These are phyloP conservation scores for Odontomachus brunneus DNA, from an alignment of 1,140 invertebrate genomes.

Conservation along the genomic window DNA sequence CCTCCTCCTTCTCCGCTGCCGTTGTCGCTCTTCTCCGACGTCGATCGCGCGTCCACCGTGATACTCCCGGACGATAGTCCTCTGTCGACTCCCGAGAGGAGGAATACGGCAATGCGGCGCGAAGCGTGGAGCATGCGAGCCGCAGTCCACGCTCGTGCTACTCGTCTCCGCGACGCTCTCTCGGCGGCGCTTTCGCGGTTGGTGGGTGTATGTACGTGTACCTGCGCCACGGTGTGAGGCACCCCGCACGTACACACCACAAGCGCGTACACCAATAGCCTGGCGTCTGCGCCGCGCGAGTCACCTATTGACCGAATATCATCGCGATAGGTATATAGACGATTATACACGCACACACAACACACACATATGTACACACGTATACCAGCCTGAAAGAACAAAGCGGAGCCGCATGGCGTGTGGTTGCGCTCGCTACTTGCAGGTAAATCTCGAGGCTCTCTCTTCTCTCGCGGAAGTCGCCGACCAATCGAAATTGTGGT, in stretches of 20 bases:
- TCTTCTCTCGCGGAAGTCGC: not conserved
- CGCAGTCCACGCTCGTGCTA: conserved; percentile 73
- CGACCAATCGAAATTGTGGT: too few species aligned
- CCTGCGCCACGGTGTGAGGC: not conserved
- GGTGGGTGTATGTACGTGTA: conserved; percentile 46
- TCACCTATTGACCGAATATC: conserved; percentile 84
- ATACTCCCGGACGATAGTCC: not conserved
- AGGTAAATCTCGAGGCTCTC: conserved; percentile 6
- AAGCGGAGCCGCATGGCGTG: not conserved
- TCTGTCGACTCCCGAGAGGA: conserved; percentile 11
- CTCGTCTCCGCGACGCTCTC: conserved; percentile 70
- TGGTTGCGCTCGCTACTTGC: not conserved
- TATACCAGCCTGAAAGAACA: not conserved
- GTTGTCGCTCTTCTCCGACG: not conserved
- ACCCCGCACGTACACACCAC: not conserved
- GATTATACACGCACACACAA: conserved; percentile 8
- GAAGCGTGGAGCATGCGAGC: conserved; percentile 62
- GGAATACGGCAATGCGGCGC: conserved; percentile 80
- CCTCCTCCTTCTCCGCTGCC: not conserved
- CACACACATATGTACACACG: not conserved
- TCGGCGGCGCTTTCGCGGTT: conserved; percentile 65
- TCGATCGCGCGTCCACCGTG: not conserved
- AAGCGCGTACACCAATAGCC: conserved; percentile 65
- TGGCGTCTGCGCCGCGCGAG: conserved; percentile 80
- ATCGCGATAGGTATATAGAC: conserved; percentile 19